A percentile compares a stretch with the other conserved stretches of the same genome.
These are phyloP conservation scores for Exephanes ischioxanthus DNA, from an alignment of 2,888 invertebrate species.

Conservation along the genomic window DNA sequence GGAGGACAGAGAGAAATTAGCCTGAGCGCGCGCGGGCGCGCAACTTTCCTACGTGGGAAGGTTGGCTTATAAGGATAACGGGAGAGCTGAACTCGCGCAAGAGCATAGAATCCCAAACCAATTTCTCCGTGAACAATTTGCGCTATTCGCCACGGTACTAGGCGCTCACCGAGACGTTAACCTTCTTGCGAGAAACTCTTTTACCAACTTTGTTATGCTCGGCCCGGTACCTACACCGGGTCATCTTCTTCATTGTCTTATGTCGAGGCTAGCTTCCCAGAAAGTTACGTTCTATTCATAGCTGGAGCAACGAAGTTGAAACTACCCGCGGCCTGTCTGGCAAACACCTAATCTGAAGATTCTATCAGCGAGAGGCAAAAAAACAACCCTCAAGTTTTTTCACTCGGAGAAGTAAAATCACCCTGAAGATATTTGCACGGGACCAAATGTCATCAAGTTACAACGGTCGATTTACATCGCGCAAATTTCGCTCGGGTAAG, in stretches of 20 bases:
- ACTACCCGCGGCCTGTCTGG: neutral
- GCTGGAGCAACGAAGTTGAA: neutral
- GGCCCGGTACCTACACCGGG: slow-evolving; percentile 29
- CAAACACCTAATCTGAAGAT: neutral
- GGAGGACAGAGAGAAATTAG: slow-evolving; percentile 70
- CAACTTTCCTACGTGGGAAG: slow-evolving; percentile 70
- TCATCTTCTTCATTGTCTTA: slow-evolving; percentile 44
- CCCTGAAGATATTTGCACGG: no score
- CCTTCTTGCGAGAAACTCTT: slow-evolving; percentile 59
- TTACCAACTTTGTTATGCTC: slow-evolving; percentile 28
- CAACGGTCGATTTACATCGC: no score
- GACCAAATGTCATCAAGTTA: no score
- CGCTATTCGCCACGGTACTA: slow-evolving; percentile 75
- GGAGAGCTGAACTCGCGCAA: slow-evolving; percentile 53
- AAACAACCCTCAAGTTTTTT: neutral
- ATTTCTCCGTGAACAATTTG: slow-evolving; percentile 77
- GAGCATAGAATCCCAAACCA: slow-evolving; percentile 72
- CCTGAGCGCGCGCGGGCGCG: slow-evolving; percentile 60
- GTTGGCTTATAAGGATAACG: slow-evolving; percentile 64
- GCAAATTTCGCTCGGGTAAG: no score
- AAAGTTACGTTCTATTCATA: slow-evolving; percentile 4
- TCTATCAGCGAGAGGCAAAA: neutral
- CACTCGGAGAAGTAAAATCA: no score
- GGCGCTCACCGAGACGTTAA: slow-evolving; percentile 60
- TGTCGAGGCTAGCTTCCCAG: slow-evolving; percentile 23